A percentile compares a stretch with the other conserved stretches of the same genome.
These are phyloP conservation scores for Euleptes europaea DNA, from an alignment of 2,113 vertebrate species.

Conservation along the genomic window DNA sequence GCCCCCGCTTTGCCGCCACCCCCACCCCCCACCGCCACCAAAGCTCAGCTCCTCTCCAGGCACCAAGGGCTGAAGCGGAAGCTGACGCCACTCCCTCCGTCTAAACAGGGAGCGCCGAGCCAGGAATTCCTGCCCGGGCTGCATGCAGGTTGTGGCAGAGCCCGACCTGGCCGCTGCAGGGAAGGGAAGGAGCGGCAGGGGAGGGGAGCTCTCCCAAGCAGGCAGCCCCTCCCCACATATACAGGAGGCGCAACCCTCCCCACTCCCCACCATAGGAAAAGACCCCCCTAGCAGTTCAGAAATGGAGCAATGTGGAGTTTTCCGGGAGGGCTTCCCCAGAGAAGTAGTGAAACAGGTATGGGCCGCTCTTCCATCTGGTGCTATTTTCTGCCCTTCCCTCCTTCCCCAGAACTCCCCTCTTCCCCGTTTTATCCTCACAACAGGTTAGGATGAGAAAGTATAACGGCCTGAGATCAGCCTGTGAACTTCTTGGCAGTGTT, in stretches of 20 bases:
- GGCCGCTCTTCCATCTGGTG: too few relatives aligned
- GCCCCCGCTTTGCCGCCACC: neutral
- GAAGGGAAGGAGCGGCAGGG: neutral
- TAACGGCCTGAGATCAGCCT: too few relatives aligned
- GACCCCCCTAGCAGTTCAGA: neutral
- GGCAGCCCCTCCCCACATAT: neutral
- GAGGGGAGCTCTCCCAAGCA: neutral
- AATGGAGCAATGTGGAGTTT: neutral
- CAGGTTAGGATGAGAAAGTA: too few relatives aligned
- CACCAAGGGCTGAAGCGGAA: neutral
- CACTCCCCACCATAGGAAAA: too few relatives aligned
- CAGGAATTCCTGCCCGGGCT: neutral
- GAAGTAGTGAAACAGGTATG: too few relatives aligned
- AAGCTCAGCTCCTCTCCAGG: neutral
- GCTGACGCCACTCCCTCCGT: neutral
- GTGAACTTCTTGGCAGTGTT: too few relatives aligned
- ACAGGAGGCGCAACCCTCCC: too few relatives aligned
- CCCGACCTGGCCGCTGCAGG: neutral
- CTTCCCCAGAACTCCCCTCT: too few relatives aligned
- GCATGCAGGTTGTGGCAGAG: neutral
- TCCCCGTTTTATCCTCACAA: too few relatives aligned
- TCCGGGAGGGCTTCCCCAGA: too few relatives aligned
- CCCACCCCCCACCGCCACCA: fast-evolving
- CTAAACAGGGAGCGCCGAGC: neutral
- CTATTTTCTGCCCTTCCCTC: too few relatives aligned